Evolutionary conservation across 1,140 invertebrate genomes (phyloP).

Genomic region (Anagrus nilaparvatae): DNA sequence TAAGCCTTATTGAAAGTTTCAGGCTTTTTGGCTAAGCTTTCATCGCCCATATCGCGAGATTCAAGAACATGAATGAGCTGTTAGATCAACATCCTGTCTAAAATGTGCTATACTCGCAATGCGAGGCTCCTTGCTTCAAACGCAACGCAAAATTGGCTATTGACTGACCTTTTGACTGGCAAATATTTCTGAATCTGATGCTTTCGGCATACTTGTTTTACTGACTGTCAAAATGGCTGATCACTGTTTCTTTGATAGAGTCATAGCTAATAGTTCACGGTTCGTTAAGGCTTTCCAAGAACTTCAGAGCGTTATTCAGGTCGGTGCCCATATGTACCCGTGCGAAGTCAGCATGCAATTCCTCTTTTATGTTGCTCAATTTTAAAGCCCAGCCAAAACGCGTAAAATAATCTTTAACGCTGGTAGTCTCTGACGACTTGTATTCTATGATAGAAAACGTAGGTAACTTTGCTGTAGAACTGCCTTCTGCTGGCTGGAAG

Average conservation of each 20-base stretch:
- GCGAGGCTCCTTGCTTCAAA: slow-evolving; percentile 15
- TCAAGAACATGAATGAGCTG: neutral
- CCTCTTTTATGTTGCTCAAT: slow-evolving; percentile 14
- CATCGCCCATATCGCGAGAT: slow-evolving; percentile 16
- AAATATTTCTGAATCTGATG: slow-evolving; percentile 15
- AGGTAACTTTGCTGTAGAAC: slow-evolving; percentile 5
- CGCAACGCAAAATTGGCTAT: slow-evolving; percentile 13
- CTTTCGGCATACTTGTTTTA: slow-evolving; percentile 22
- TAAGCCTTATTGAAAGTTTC: neutral
- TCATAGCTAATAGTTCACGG: slow-evolving; percentile 11
- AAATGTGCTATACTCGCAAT: slow-evolving; percentile 20
- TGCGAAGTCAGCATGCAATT: slow-evolving; percentile 18
- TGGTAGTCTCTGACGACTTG: slow-evolving; percentile 7
- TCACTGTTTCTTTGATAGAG: slow-evolving; percentile 11
- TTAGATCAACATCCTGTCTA: neutral
- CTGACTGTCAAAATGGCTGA: slow-evolving; percentile 12
- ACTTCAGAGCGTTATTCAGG: slow-evolving; percentile 19
- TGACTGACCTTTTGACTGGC: slow-evolving; percentile 12
- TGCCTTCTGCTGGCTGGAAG: no score
- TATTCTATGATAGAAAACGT: slow-evolving; percentile 3
- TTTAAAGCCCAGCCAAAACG: slow-evolving; percentile 19
- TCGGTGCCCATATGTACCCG: slow-evolving; percentile 18
- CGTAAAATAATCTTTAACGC: slow-evolving; percentile 20
- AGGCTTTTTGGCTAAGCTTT: slow-evolving; percentile 11
- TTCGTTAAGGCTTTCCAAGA: slow-evolving; percentile 13